A percentile compares a stretch with the other conserved stretches of the same genome.
phyloP scores from a whole-genome alignment of 2,797 vertebrate species.

The Apogon talboti region DNA sequence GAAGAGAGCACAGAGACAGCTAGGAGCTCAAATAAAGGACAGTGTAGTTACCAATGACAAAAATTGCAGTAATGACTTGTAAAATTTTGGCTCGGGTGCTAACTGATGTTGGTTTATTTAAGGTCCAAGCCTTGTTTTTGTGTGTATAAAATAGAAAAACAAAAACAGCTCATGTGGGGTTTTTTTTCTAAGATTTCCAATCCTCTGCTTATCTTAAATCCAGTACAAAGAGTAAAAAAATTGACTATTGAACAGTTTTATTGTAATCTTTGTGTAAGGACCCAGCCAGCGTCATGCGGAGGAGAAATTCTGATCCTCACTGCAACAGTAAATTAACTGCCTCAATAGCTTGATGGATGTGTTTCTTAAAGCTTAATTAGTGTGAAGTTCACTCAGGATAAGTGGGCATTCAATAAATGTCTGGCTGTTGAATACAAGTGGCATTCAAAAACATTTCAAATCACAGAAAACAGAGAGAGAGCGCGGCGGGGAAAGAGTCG shows the following conservation, averaged over 20 bases:
- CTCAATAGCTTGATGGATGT: slow-evolving; percentile 84
- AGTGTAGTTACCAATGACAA: slow-evolving; percentile 47
- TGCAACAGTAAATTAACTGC: slow-evolving; percentile 80
- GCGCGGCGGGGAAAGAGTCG: slow-evolving; percentile 18
- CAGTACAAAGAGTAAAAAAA: not conserved
- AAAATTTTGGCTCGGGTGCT: slow-evolving; percentile 51
- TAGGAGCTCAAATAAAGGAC: slow-evolving; percentile 55
- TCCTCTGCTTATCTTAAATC: too few relatives aligned
- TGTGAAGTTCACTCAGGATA: slow-evolving; percentile 84
- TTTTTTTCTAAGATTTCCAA: too few relatives aligned
- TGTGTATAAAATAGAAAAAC: slow-evolving; percentile 17
- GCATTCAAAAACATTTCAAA: slow-evolving; percentile 80
- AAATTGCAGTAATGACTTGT: slow-evolving; percentile 73
- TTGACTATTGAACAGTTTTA: slow-evolving; percentile 25
- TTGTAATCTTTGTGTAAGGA: slow-evolving; percentile 38
- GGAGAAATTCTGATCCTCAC: slow-evolving; percentile 69
- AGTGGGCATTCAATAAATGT: slow-evolving; percentile 85
- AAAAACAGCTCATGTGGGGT: not conserved
- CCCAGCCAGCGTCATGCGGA: slow-evolving; percentile 45
- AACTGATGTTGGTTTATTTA: slow-evolving; percentile 51
- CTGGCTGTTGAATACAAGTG: slow-evolving; percentile 78
- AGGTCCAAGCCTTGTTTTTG: slow-evolving; percentile 35
- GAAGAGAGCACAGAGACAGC: slow-evolving; percentile 86
- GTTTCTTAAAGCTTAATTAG: slow-evolving; percentile 87
- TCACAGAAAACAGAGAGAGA: slow-evolving; percentile 56